Base-by-base conservation (phyloP, 2,888 invertebrate species). In the Balanococcus diminutus region DNA sequence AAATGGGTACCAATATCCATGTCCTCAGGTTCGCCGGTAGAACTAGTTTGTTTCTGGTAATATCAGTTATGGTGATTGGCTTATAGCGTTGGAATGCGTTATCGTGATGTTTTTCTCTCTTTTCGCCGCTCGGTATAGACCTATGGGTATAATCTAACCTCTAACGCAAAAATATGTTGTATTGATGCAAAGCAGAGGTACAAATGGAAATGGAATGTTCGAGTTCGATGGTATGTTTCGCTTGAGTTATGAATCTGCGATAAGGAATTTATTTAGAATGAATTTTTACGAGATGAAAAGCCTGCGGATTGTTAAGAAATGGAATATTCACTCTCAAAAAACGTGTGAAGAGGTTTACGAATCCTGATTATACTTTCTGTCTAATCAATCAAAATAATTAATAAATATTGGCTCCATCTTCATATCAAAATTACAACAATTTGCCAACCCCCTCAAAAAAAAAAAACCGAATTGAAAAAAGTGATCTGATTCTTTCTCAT, bases 1-100 rank as follows among this genome's bases (percentile, higher is more conserved):
- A 72, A 72, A 28, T 32, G 32, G 32, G n/a, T 79, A 67, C 28
- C 67, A 16, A 72, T 79, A 79, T 79, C 36, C 19, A 32, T 32
- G 75, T 79, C 32, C 75, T 36, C 16, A 19, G 19, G 75, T 79
- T 5, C 31, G 75, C 36, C 36, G 36, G 75, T 36, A 36, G 36
- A 79, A 79, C 75, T 32, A 79, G 75, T 79, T 79, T 79, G 75
- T 32, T 67, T 67, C 56, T 56, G n/a, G 72, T n/a, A 79, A 2
- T 19, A 79, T 79, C 36, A 36, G 36, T 9, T 79, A 36, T 32
- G 75, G 36, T 36, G 75, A 79, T 79, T 79, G 75, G 75, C 9
- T 79, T 31, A 51, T 22, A 79, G 28, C 19, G 67, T 67, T 36
- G 75, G 75, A 79, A 79, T 79, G 75, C 6, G n/a, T n/a, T 79